phyloP scores from a whole-genome alignment of 2,797 vertebrate genomes.

The Cuculus canorus region DNA sequence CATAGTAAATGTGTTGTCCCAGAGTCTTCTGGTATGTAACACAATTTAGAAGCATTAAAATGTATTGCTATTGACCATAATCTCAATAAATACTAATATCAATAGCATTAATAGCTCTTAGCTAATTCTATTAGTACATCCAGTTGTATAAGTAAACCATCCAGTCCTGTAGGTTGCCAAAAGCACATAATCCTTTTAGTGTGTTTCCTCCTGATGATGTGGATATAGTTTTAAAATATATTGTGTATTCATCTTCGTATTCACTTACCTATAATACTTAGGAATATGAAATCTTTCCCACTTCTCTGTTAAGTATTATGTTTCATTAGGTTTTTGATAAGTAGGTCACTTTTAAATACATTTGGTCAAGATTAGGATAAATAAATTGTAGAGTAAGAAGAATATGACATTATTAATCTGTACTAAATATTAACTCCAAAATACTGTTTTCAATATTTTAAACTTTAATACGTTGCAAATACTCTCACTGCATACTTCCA shows the following conservation, averaged over 20 bases:
- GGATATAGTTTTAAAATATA: not conserved
- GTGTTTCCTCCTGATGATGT: not conserved
- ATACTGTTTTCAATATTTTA: not conserved
- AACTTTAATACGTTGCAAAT: not conserved
- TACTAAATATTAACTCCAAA: not conserved
- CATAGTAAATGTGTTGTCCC: not conserved
- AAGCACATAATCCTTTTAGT: not conserved
- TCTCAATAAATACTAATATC: not conserved
- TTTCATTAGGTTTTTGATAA: not conserved
- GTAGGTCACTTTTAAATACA: not conserved
- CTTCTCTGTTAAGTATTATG: not conserved
- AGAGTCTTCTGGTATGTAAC: not conserved
- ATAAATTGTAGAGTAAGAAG: not conserved
- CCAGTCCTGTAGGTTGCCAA: not conserved
- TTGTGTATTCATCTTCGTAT: not conserved
- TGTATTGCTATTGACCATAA: not conserved
- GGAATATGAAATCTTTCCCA: not conserved
- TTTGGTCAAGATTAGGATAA: not conserved
- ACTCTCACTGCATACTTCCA: not conserved
- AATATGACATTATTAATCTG: not conserved
- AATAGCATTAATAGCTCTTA: not conserved
- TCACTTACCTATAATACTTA: not conserved
- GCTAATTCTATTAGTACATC: not conserved
- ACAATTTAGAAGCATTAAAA: not conserved
- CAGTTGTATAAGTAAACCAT: not conserved